Evolutionary conservation across 2,888 invertebrate genomes (phyloP).

Genomic region (Tiphia femorata): DNA sequence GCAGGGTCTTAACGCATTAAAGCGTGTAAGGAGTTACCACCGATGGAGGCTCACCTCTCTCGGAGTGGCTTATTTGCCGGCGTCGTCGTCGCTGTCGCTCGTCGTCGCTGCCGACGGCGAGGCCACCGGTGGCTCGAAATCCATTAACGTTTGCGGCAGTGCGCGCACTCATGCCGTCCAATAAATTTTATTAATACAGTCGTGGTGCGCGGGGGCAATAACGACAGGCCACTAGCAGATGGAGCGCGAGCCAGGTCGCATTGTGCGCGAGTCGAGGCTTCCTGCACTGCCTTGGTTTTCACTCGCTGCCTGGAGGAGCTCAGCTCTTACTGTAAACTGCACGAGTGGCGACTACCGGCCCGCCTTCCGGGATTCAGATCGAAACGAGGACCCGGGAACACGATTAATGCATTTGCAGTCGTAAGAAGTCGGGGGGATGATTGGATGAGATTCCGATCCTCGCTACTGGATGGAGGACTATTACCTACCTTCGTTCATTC

Average conservation of each 20-base stretch:
- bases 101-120: conserved; percentile 45
- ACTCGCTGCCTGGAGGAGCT: too few species aligned
- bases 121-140: conserved; percentile 57
- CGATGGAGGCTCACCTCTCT: conserved; percentile 31
- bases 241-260: too few species aligned
- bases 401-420: conserved; percentile 47
- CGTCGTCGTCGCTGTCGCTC: conserved; percentile 43
- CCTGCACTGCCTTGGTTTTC: too few species aligned
- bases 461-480: too few species aligned
- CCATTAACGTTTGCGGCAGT: conserved; percentile 61
- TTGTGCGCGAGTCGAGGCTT: too few species aligned
- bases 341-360: conserved; percentile 40
- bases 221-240: too few species aligned
- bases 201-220: conserved; percentile 58
- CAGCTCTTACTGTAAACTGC: too few species aligned
- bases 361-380: conserved; percentile 53
- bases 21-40: conserved; percentile 40
- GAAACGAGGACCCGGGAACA: conserved; percentile 33
- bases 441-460: too few species aligned
- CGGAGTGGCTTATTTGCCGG: conserved; percentile 44
- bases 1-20: conserved; percentile 46
- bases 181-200: conserved; percentile 67
- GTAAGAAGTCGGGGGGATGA: conserved; percentile 37
- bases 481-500: too few species aligned
- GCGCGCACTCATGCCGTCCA: conserved; percentile 54